Base-by-base conservation (phyloP, 2,888 invertebrate species). In the Heteropelma amictum region DNA sequence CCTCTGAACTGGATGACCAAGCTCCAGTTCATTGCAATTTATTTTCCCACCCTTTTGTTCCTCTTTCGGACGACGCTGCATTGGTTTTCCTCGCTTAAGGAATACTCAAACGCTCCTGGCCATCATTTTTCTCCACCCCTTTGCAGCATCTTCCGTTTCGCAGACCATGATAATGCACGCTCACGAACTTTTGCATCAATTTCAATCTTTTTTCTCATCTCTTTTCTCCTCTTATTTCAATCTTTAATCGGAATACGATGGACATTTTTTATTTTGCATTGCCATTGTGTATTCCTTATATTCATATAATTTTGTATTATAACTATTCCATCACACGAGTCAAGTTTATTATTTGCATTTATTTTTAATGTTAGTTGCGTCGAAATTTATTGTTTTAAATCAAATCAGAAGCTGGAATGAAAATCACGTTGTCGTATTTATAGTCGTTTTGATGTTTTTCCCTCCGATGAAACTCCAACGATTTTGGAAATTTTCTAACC, bases 1-100 rank as follows among this genome's bases (percentile, higher is more conserved):
- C 79, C 77, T 72, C 72, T 58, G 45, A 69, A 54, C 60, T 60
- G 78, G 72, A 77, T 81, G 81, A 84, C 80, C 72, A 79, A 79
- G 78, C 72, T 61, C 78, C n/a, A n/a, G n/a, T n/a, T n/a, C n/a
- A n/a, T n/a, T n/a, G n/a, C n/a, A n/a, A 77, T 80, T 78, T 73
- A 76, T 78, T 78, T 70, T 60, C 58, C 30, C 21, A 33, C 10
- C 21, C 14, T 47, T 40, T 42, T 49, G 47, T 64, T 51, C 33
- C 23, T 58, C 21, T 40, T 7, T 49, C 60, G 60, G 23, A 47
- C 8, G 26, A 17, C 30, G 17, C 47, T 12, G 14, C 7, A 40
- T 38, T 42, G 19, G 53, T n/a, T 47, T 28, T 26, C 30, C 21
- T 30, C 45, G 33, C 26, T 26, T 68, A 8, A 38, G 38, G 58